phyloP scores from a whole-genome alignment of 2,888 invertebrate genomes.

The Synergus japonicus region DNA sequence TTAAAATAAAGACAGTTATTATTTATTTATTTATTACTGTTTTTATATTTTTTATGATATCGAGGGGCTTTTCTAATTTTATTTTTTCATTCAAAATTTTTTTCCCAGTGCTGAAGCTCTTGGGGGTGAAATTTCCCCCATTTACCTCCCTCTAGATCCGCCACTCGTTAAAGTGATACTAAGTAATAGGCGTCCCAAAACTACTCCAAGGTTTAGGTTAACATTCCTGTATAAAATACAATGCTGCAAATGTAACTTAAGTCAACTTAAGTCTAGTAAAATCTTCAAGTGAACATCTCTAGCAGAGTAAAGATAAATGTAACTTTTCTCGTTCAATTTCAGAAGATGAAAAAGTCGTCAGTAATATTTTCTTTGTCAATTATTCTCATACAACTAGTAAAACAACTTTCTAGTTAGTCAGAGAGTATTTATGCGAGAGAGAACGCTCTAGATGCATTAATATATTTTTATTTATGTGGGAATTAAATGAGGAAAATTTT shows the following conservation, averaged over 20 bases:
- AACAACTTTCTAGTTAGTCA: background rate
- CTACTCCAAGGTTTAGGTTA: conserved; percentile 12
- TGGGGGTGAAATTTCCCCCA: no score
- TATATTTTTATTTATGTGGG: background rate
- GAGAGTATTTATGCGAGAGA: background rate
- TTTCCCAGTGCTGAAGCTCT: no score
- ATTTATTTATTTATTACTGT: no score
- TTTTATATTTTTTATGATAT: no score
- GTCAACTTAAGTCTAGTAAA: background rate
- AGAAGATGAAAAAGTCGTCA: background rate
- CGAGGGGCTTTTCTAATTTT: no score
- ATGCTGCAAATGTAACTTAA: background rate
- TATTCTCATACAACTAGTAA: background rate
- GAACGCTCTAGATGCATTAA: background rate
- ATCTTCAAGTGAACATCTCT: conserved; percentile 3
- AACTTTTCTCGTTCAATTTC: background rate
- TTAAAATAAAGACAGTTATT: no score
- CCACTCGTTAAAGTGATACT: conserved; percentile 24
- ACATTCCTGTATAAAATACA: conserved; percentile 36
- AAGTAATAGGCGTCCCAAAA: conserved; percentile 1
- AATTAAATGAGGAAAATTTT: background rate
- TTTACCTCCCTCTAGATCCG: no score
- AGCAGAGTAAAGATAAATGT: background rate
- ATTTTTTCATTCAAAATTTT: no score
- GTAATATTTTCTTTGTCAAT: conserved; percentile 1